Percentiles rank a stretch among this genome's conserved stretches.
Conservation (phyloP, 1,140 invertebrate genomes). For the Aplysia californica region DNA sequence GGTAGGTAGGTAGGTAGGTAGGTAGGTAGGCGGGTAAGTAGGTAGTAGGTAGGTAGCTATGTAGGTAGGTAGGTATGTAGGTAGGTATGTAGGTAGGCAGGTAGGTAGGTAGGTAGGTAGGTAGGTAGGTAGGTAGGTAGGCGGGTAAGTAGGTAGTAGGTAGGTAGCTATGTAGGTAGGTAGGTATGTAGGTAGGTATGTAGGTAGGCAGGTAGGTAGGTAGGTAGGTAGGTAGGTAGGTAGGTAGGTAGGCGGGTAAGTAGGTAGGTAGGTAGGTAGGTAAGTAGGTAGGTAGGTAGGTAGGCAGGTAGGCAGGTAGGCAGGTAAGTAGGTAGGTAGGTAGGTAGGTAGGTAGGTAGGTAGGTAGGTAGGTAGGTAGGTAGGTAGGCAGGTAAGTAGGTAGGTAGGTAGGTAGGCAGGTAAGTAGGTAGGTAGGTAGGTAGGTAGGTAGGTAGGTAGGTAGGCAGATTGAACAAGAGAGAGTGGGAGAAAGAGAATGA, state of each 20-base stretch:
- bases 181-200: not conserved
- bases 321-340: not conserved
- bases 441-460: not conserved
- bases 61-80: not conserved
- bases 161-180: not conserved
- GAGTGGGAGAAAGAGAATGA: conserved; percentile 15
- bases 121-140: not conserved
- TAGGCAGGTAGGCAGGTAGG: not conserved
- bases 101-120: not conserved
- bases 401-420: not conserved
- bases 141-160: not conserved
- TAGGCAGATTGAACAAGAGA: conserved; percentile 13
- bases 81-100: not conserved
- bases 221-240: not conserved
- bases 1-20: not conserved
- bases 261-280: not conserved
- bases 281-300: not conserved
- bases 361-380: not conserved
- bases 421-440: not conserved
- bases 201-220: not conserved
- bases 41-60: not conserved
- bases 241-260: not conserved
- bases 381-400: not conserved
- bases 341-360: not conserved
- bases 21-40: too few relatives aligned